Evolutionary conservation across 2,888 invertebrate genomes (phyloP), one percentile per base, ranked within the genome.

Genomic region (Catonia carolina): DNA sequence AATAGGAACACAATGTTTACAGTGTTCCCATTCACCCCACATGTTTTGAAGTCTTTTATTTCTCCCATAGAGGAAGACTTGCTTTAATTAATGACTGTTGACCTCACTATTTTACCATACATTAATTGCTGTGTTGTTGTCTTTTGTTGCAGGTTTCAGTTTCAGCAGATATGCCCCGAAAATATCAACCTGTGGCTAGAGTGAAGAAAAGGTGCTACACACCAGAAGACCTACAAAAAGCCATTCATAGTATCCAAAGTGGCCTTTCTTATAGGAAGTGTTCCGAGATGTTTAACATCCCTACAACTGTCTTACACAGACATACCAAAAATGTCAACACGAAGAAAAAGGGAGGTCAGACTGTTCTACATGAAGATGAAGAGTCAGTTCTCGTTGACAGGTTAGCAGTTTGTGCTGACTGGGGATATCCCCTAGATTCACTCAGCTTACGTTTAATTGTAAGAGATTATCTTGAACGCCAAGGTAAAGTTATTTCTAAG

Each of bases 401-500:
- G 2, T 47, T 56, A 7, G 12, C 36, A 8, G 37, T 58, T 22
- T 63, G 63, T 60, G 49, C 60, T 12, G 62, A 63, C 22, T 64
- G 63, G 60, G 60, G 63, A n/a, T 62, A 59, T 56, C 63, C 64
- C 6, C 53, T 64, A 23, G 56, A 55, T 61, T 20, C 50, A 2
- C 31, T 59, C 10, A 64, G 65, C 31, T 18, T 67, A 5, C 15
- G 61, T 52, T 52, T 61, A 54, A 49, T 66, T 39, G 61, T 61
- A 5, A 66, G 65, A 48, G 48, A 18, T 15, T 66, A 66, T 60
- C 54, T 66, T 17, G 62, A 66, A 41, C 27, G 59, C 14, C 20
- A 23, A 12, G 64, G 64, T 7, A 18, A 60, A 27, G 53, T 20
- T 1, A 60, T 63, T 39, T 37, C 22, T 15, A 56, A 53, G 53